A percentile compares a stretch with the other conserved stretches of the same genome.
Conservation (phyloP, 2,888 invertebrate species). For the Drosophila formosana region DNA sequence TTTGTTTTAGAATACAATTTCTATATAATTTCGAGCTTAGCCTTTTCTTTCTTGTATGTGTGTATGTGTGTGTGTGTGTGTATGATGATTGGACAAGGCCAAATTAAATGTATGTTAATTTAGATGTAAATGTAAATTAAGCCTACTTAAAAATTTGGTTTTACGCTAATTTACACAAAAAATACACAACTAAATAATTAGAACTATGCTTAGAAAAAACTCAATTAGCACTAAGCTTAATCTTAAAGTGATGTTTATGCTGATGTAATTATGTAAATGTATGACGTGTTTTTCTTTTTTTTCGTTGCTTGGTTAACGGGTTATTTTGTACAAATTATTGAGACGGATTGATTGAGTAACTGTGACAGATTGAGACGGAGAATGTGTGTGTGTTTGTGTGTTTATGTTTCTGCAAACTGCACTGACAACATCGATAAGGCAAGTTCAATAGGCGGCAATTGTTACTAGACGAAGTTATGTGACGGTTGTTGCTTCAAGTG, state of each 20-base stretch:
- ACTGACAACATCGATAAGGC: constrained; percentile 59
- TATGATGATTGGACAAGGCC: constrained; percentile 42
- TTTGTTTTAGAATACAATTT: constrained; percentile 62
- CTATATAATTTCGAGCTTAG: constrained; percentile 77
- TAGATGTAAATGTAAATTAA: constrained; percentile 56
- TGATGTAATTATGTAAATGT: constrained; percentile 46
- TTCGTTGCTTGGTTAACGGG: constrained; percentile 22
- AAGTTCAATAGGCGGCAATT: constrained; percentile 71
- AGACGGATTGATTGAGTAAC: constrained; percentile 69
- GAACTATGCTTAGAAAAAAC: constrained; percentile 65
- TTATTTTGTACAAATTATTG: constrained; percentile 57
- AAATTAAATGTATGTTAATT: constrained; percentile 54
- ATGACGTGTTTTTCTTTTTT: constrained; percentile 19
- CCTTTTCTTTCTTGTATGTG: constrained; percentile 67
- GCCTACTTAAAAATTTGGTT: constrained; percentile 78
- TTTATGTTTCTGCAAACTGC: constrained; percentile 17
- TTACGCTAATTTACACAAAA: constrained; percentile 75
- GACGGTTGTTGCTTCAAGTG: constrained; percentile 59
- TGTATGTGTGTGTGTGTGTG: constrained; percentile 27
- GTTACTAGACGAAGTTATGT: constrained; percentile 29
- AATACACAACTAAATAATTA: constrained; percentile 70
- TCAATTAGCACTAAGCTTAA: constrained; percentile 66
- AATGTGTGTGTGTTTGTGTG: constrained; percentile 3
- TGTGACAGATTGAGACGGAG: constrained; percentile 34
- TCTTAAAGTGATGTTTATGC: constrained; percentile 52